phyloP scores from a whole-genome alignment of 2,888 invertebrate genomes.

The Chaitophorus viminalis region DNA sequence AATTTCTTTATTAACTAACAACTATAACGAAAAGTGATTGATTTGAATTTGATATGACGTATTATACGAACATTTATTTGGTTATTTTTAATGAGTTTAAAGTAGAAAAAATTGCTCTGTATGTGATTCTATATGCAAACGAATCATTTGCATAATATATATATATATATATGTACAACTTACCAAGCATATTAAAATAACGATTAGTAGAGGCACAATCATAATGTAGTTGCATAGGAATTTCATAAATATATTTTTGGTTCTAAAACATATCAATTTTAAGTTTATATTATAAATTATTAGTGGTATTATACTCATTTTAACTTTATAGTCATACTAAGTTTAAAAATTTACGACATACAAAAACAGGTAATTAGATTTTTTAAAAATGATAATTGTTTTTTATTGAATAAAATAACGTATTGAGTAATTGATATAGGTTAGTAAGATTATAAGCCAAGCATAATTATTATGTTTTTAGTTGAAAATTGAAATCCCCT shows the following conservation, averaged over 20 bases:
- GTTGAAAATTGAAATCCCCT: neutral
- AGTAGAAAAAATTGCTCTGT: too few species aligned
- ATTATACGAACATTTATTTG: neutral
- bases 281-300: neutral
- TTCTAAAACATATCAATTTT: conserved; percentile 57
- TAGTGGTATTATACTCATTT: too few species aligned
- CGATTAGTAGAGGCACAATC: conserved; percentile 24
- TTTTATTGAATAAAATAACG: too few species aligned
- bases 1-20: too few species aligned
- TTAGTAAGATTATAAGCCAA: neutral
- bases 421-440: neutral
- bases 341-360: too few species aligned
- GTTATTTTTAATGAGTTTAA: neutral
- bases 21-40: too few species aligned
- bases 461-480: neutral
- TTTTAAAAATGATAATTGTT: neutral
- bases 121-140: neutral
- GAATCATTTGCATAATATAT: neutral
- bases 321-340: too few species aligned
- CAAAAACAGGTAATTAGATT: too few species aligned
- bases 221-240: conserved; percentile 27
- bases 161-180: conserved; percentile 6
- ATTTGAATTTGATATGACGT: neutral
- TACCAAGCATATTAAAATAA: conserved; percentile 36
- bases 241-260: conserved; percentile 29